These are phyloP conservation scores for Stomatorhinus ivindoensis DNA, from an alignment of 2,113 vertebrate genomes.

Conservation along the genomic window DNA sequence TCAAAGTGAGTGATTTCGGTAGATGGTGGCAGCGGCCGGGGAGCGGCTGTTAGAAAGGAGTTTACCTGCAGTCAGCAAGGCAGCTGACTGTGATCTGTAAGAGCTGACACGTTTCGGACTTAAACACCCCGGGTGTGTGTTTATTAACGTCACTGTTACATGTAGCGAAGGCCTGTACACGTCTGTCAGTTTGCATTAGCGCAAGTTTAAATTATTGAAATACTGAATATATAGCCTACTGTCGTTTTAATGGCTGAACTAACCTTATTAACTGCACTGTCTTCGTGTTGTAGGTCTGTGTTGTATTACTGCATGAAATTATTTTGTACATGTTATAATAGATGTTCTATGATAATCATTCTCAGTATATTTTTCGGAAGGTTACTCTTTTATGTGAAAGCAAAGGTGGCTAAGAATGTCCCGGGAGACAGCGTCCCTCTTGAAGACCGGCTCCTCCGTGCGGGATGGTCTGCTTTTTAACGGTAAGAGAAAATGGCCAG, in stretches of 20 bases:
- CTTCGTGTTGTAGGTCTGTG: neutral
- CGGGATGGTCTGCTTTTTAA: constrained; percentile 54
- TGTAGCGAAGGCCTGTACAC: neutral
- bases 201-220: neutral
- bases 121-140: neutral
- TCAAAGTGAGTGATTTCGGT: constrained; percentile 30
- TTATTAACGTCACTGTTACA: neutral
- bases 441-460: constrained; percentile 69
- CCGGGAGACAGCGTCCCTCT: constrained; percentile 67
- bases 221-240: neutral
- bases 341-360: neutral
- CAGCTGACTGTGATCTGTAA: neutral
- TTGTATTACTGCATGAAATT: neutral
- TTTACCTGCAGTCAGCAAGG: neutral
- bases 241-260: neutral
- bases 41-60: neutral
- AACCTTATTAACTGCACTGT: neutral
- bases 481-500: constrained; percentile 61
- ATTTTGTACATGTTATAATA: neutral
- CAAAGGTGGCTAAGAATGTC: constrained; percentile 81
- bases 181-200: neutral
- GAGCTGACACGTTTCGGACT: neutral
- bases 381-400: constrained; percentile 29
- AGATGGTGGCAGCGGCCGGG: neutral
- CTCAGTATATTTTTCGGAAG: neutral